These are phyloP conservation scores for Smutsia temminckii DNA, from an alignment of 2,797 vertebrate species.

Conservation along the genomic window DNA sequence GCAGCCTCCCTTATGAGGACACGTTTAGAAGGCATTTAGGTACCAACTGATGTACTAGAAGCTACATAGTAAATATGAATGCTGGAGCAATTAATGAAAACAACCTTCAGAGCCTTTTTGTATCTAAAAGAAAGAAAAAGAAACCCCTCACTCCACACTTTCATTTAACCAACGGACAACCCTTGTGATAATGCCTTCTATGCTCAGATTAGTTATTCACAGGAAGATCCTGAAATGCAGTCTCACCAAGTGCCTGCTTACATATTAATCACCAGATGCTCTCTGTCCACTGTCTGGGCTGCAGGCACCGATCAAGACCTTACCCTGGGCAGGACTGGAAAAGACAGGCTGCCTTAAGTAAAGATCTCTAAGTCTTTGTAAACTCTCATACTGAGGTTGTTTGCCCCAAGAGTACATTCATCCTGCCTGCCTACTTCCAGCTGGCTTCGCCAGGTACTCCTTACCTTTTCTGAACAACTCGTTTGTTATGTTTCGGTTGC, in stretches of 20 bases:
- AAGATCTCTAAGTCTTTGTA: neutral
- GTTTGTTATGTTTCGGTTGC: neutral
- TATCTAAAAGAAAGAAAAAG: neutral
- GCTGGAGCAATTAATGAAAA: slow-evolving; percentile 33
- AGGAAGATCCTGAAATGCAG: neutral
- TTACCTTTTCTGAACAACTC: neutral
- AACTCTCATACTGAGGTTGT: neutral
- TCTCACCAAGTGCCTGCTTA: neutral
- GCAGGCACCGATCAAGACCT: neutral
- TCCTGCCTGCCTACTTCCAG: neutral
- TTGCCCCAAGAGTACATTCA: neutral
- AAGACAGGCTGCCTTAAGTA: neutral
- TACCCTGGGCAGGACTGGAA: neutral
- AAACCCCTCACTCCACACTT: neutral
- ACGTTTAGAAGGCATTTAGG: neutral
- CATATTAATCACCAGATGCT: neutral
- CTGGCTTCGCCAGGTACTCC: neutral
- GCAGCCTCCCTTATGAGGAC: neutral
- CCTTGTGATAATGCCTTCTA: neutral
- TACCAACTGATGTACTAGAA: neutral
- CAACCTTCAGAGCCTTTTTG: neutral
- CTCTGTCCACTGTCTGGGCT: neutral
- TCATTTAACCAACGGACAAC: neutral
- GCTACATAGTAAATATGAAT: neutral
- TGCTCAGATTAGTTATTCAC: neutral